phyloP scores from a whole-genome alignment of 2,797 vertebrate genomes.

The Melanotaenia maccullochi region DNA sequence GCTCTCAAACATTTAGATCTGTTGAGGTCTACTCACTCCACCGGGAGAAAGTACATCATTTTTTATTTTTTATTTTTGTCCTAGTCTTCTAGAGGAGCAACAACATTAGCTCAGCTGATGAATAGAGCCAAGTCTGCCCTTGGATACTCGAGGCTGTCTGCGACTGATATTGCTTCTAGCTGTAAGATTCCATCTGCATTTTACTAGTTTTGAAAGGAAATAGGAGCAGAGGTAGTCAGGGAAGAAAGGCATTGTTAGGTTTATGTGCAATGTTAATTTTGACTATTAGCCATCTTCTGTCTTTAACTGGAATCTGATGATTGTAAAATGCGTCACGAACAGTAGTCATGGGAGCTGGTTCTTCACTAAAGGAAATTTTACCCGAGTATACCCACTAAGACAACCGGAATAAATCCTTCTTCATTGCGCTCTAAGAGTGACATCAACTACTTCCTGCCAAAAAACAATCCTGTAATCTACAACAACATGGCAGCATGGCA shows the following conservation, averaged over 20 bases:
- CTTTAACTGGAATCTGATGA: background rate
- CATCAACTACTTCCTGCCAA: background rate
- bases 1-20: conserved; percentile 35
- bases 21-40: conserved; percentile 35
- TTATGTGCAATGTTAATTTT: conserved; percentile 13
- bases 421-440: background rate
- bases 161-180: conserved; percentile 49
- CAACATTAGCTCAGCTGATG: conserved; percentile 33
- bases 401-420: background rate
- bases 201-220: background rate
- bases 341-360: conserved; percentile 25
- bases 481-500: background rate
- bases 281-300: conserved; percentile 16
- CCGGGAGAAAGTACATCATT: conserved; percentile 57
- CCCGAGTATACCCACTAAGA: background rate
- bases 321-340: conserved; percentile 16
- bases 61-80: conserved; percentile 28
- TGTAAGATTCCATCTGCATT: conserved; percentile 35
- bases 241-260: conserved; percentile 6
- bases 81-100: conserved; percentile 21
- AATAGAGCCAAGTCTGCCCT: conserved; percentile 50
- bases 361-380: background rate
- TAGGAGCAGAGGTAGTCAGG: conserved; percentile 2
- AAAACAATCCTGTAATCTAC: no score
- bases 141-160: conserved; percentile 61